Base-by-base conservation (phyloP, 2,797 vertebrate genomes). In the Loriculus beryllinus region DNA sequence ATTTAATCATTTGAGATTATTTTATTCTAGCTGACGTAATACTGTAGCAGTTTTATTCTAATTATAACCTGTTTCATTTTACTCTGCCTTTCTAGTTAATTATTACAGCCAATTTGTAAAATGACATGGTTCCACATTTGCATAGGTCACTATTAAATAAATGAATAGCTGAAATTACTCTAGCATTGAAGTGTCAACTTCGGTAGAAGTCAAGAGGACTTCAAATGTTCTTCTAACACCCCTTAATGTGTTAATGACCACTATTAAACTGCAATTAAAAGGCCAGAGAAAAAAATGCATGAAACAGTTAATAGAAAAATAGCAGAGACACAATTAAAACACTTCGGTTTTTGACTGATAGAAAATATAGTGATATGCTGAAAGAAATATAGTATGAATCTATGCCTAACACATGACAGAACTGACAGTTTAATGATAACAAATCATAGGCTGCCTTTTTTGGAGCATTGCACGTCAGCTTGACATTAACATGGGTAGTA, bases 131-230 rank as follows among this genome's bases (percentile, higher is more conserved):
- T 98, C 98, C 97, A 95, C 97, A 98, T 98, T 98, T 98, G 98
- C 98, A 99, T 98, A 98, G 98, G 98, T 99, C 98, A 98, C 98
- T 98, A 98, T 99, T 99, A 98, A 99, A 98, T 98, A 98, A 98
- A 98, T 98, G 98, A 98, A 98, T 98, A 98, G 98, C 98, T 98
- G 97, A 98, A 98, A 98, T 98, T 98, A 98, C 98, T 98, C 97
- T 98, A 98, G 98, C 98, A 98, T 98, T 99, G 98, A 98, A 98
- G 98, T 98, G 98, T 98, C 98, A 98, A 98, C 98, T 98, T 98
- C 98, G 97, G 98, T 98, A 98, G 98, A 99, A 98, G 98, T 98
- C 98, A 98, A 98, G 96, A 98, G 97, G 94, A 98, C 98, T 97
- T 98, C 98, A 98, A 98, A 98, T 98, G 97, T 98, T 98, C 98